Evolutionary conservation across 64 coral and sea anemone genomes (phyloP).

Genomic region (Montipora cactus): DNA sequence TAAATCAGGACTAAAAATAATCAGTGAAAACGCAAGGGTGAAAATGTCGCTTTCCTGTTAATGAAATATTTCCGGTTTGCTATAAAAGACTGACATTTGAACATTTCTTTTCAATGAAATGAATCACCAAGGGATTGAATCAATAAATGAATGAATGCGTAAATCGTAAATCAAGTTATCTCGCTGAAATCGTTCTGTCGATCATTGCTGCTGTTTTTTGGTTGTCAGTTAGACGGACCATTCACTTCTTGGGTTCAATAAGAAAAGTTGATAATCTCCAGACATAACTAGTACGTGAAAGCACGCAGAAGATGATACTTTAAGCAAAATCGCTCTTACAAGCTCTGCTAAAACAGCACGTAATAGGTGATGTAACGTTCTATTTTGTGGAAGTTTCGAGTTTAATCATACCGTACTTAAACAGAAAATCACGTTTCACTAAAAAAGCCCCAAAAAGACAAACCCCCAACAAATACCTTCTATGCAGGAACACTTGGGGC

Average conservation of each 20-base stretch:
- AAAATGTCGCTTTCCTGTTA: background rate
- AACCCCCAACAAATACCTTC: conserved; percentile 11
- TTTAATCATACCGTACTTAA: background rate
- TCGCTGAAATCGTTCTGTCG: background rate
- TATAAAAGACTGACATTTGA: background rate
- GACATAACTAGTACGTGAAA: conserved; percentile 27
- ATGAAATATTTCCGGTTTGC: conserved; percentile 17
- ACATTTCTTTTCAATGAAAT: conserved; percentile 37
- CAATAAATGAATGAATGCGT: conserved; percentile 19
- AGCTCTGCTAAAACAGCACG: background rate
- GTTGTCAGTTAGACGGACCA: background rate
- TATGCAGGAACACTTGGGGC: conserved; percentile 31
- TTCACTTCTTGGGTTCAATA: background rate
- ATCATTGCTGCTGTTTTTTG: background rate
- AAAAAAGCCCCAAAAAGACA: background rate
- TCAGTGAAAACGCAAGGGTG: background rate
- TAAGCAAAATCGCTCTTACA: background rate
- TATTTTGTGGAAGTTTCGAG: background rate
- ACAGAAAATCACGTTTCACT: background rate
- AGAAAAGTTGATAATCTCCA: conserved; percentile 4
- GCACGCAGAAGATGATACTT: conserved; percentile 18
- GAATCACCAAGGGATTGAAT: background rate
- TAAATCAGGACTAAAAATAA: no score
- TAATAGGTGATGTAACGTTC: background rate
- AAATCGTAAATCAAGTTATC: background rate